These are phyloP conservation scores for Apotomis capreana DNA, from an alignment of 2,888 invertebrate genomes.

Conservation along the genomic window DNA sequence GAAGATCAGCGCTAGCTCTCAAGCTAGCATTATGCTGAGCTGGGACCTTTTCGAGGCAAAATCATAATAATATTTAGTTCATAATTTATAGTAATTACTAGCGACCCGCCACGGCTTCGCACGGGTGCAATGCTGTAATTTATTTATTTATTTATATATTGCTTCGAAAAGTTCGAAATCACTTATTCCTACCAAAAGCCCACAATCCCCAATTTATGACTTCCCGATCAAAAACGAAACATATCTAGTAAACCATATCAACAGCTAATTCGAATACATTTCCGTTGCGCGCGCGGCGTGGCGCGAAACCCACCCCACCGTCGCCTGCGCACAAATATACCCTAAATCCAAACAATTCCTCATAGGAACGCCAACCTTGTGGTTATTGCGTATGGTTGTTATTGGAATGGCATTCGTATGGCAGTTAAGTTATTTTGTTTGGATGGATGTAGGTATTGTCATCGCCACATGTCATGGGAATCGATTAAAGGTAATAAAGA, in stretches of 20 bases:
- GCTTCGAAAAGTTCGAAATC: neutral
- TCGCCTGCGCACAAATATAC: neutral
- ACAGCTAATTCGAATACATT: conserved; percentile 30
- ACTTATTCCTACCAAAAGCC: neutral
- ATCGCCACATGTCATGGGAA: conserved; percentile 42
- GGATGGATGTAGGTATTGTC: conserved; percentile 17
- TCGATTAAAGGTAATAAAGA: conserved; percentile 42
- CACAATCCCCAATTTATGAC: conserved; percentile 11
- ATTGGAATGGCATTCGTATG: neutral
- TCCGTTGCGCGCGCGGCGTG: conserved; percentile 28
- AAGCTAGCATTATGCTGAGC: too few relatives aligned
- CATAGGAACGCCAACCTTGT: neutral
- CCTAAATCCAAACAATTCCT: neutral
- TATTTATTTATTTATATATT: too few relatives aligned
- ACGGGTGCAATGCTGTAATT: too few relatives aligned
- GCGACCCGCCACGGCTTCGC: too few relatives aligned
- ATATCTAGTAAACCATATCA: conserved; percentile 20
- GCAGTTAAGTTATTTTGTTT: neutral
- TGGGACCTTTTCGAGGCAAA: too few relatives aligned
- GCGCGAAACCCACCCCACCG: conserved; percentile 35
- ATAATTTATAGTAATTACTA: too few relatives aligned
- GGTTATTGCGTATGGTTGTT: neutral
- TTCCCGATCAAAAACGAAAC: conserved; percentile 4
- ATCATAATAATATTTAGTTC: too few relatives aligned
- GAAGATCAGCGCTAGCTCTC: too few relatives aligned